Evolutionary conservation across 2,888 invertebrate genomes (phyloP), one percentile per base, ranked within the genome.

Genomic region (Pristionchus fissidentatus): DNA sequence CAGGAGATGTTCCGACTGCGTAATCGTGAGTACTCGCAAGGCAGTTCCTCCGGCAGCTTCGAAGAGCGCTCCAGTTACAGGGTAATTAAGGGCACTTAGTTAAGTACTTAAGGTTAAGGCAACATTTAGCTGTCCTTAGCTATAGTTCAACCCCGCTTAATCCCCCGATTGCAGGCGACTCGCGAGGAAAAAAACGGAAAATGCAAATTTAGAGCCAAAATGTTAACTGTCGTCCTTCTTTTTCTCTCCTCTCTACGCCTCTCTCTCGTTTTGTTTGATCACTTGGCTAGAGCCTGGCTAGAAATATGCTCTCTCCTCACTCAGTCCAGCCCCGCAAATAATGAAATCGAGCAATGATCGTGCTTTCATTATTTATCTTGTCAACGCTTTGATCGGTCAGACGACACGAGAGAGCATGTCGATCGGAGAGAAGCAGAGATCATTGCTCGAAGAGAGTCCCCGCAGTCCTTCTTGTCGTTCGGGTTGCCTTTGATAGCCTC

Each of bases 1-100:
- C 90, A 89, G 81, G 89, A 89, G 82, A 90, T 91, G 91, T 90
- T 91, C 85, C 89, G 90, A 41, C 87, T 89, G 82, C 85, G 88
- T 62, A 90, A 91, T 84, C 86, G 88, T n/a, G 90, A 90, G 84
- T 87, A 90, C 75, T 91, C 91, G 52, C 87, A 90, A 13, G 88
- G 87, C 85, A 88, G 87, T 85, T 90, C 91, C 19, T 89, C 89
- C 5, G 81, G 79, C 26, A 88, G 88, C 57, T 87, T 87, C 81
- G 87, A 87, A 75, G 87, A 87, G 46, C 79, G 87, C 10, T 55
- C 66, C 52, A 66, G 66, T 26, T 66, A 49, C 35, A 19, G 82
- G 70, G 82, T 82, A 49, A 66, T n/a, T 41, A 29, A 15, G 10
- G 10, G 49, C 10, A 49, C 49, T n/a, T n/a, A n/a, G n/a, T n/a